A percentile compares a stretch with the other conserved stretches of the same genome.
These are phyloP conservation scores for Alectoris magna DNA, from an alignment of 2,797 vertebrate genomes.

Conservation along the genomic window DNA sequence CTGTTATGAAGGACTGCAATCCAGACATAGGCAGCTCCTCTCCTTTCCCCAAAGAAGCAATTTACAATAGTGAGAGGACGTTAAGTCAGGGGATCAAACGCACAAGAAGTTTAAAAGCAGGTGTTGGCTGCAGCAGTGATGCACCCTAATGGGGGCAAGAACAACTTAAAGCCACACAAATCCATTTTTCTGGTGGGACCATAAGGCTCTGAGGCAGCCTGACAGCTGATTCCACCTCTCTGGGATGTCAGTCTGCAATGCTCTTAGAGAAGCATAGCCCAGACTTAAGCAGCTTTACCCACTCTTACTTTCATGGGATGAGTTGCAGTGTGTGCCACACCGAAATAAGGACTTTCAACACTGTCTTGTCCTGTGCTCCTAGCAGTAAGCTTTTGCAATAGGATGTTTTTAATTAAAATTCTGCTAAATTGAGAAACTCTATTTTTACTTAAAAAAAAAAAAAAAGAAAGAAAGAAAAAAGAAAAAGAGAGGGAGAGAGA, in stretches of 20 bases:
- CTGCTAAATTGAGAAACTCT: not conserved
- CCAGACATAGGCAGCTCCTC: not conserved
- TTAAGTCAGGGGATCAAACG: slow-evolving; percentile 57
- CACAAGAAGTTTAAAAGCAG: slow-evolving; percentile 45
- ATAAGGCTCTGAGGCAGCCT: slow-evolving; percentile 24
- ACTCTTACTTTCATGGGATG: not conserved
- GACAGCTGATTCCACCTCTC: slow-evolving; percentile 32
- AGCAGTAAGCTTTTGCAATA: not conserved
- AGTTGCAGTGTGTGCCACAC: not conserved
- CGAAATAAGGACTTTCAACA: not conserved
- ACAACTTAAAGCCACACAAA: slow-evolving; percentile 57
- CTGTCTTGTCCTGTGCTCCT: not conserved
- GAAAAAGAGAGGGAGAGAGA: too few relatives aligned
- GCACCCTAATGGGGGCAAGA: slow-evolving; percentile 48
- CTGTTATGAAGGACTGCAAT: not conserved
- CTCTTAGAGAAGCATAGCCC: not conserved
- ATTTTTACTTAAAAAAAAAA: not conserved
- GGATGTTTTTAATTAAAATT: not conserved
- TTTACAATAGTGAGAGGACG: slow-evolving; percentile 4
- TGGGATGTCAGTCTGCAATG: not conserved
- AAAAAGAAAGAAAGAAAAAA: not conserved
- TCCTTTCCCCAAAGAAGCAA: slow-evolving; percentile 25
- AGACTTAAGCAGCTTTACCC: slow-evolving; percentile 38
- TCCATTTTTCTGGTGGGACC: slow-evolving; percentile 42
- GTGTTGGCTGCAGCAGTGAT: slow-evolving; percentile 43